phyloP scores from a whole-genome alignment of 1,140 invertebrate genomes.

The Neuroterus valhalla region DNA sequence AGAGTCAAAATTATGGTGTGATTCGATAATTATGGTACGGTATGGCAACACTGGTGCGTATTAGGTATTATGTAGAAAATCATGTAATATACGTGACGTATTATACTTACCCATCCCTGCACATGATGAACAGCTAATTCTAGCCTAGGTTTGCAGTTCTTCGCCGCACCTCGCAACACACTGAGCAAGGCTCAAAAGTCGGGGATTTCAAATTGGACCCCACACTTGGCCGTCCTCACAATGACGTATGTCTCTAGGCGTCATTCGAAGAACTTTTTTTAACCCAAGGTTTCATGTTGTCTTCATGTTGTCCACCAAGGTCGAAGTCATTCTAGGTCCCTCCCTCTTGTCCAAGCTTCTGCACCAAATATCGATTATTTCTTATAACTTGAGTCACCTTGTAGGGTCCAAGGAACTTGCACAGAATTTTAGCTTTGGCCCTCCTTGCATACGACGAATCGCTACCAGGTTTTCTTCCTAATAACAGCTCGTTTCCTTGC shows the following conservation, averaged over 20 bases:
- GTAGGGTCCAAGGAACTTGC: slow-evolving; percentile 49
- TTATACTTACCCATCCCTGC: too few relatives aligned
- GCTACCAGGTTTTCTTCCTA: slow-evolving; percentile 52
- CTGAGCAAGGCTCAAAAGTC: too few relatives aligned
- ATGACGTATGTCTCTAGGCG: background rate
- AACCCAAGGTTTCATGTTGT: slow-evolving; percentile 53
- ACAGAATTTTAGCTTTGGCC: too few relatives aligned
- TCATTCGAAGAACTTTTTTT: background rate
- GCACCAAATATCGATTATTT: slow-evolving; percentile 56
- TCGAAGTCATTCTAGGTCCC: slow-evolving; percentile 52
- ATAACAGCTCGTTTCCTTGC: slow-evolving; percentile 31
- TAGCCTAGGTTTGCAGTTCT: too few relatives aligned
- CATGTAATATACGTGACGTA: too few relatives aligned
- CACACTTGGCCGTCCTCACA: background rate
- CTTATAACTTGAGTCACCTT: slow-evolving; percentile 38
- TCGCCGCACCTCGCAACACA: too few relatives aligned
- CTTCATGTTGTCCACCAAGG: slow-evolving; percentile 61
- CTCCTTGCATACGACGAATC: slow-evolving; percentile 49
- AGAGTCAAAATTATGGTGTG: too few relatives aligned
- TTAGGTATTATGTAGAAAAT: too few relatives aligned
- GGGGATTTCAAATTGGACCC: too few relatives aligned
- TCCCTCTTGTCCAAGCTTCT: slow-evolving; percentile 50
- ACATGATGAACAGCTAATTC: too few relatives aligned
- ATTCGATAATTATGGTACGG: too few relatives aligned
- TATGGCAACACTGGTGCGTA: too few relatives aligned